A percentile compares a stretch with the other conserved stretches of the same genome.
phyloP scores from a whole-genome alignment of 2,888 invertebrate species.

The Sarcophaga carnaria region DNA sequence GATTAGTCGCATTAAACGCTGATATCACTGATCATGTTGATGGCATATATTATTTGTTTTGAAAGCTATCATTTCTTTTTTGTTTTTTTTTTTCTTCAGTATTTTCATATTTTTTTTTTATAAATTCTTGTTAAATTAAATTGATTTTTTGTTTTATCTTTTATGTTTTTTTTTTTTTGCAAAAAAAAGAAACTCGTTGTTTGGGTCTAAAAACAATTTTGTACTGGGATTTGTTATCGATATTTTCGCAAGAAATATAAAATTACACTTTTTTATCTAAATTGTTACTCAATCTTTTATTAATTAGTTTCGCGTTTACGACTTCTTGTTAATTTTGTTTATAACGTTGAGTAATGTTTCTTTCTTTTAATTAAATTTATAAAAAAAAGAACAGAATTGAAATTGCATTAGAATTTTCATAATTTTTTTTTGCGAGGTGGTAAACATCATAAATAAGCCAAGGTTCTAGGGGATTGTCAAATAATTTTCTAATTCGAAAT shows the following conservation, averaged over 20 bases:
- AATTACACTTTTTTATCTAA: not conserved
- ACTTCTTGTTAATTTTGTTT: not conserved
- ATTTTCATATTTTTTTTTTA: not conserved
- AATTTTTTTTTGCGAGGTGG: too few species aligned
- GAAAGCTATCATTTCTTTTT: too few species aligned
- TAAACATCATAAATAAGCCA: too few species aligned
- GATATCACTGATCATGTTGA: too few species aligned
- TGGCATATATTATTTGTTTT: too few species aligned
- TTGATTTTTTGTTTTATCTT: not conserved
- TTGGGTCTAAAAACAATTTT: not conserved
- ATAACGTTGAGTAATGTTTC: not conserved
- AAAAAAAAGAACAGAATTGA: not conserved
- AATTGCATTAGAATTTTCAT: too few species aligned
- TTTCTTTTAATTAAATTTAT: not conserved
- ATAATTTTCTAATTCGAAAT: too few species aligned
- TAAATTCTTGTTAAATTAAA: not conserved
- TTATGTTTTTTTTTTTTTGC: not conserved
- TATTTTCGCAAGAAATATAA: too few species aligned
- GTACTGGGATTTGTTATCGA: too few species aligned
- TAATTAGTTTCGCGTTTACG: not conserved
- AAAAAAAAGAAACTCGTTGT: not conserved
- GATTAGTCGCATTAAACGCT: too few species aligned
- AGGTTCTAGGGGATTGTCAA: too few species aligned
- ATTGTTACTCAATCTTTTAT: not conserved
- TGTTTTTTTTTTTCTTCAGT: too few species aligned